Evolutionary conservation across 2,888 invertebrate species (phyloP).

Genomic region (Clusia tigrina): DNA sequence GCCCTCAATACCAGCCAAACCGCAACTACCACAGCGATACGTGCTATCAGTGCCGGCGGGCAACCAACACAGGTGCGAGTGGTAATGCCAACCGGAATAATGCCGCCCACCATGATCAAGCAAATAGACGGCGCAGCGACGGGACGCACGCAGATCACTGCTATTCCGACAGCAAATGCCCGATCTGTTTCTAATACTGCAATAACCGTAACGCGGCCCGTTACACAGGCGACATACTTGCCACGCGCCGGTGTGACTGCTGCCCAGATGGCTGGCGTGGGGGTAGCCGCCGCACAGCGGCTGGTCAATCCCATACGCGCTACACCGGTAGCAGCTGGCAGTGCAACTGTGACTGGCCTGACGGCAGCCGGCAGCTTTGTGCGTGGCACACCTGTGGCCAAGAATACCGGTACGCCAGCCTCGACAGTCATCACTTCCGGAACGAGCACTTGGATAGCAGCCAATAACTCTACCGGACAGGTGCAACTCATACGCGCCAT

Average conservation of each 20-base stretch:
- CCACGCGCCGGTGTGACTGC: constrained; percentile 61
- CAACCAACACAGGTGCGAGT: constrained; percentile 62
- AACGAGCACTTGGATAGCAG: constrained; percentile 61
- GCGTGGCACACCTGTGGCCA: constrained; percentile 47
- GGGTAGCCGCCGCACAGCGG: constrained; percentile 51
- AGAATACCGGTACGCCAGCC: constrained; percentile 49
- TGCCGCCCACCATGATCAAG: constrained; percentile 67
- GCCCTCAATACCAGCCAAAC: constrained; percentile 50
- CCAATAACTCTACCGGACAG: constrained; percentile 56
- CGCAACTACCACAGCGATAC: constrained; percentile 47
- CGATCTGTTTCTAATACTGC: constrained; percentile 64
- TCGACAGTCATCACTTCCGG: constrained; percentile 62
- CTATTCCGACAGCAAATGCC: constrained; percentile 55
- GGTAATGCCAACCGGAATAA: constrained; percentile 60
- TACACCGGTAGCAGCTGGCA: constrained; percentile 47
- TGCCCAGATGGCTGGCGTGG: constrained; percentile 54
- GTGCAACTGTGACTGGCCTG: constrained; percentile 48
- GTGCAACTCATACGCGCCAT: constrained; percentile 63
- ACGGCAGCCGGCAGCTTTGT: constrained; percentile 57
- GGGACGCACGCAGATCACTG: constrained; percentile 62
- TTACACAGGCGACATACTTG: constrained; percentile 60
- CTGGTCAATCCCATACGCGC: constrained; percentile 59
- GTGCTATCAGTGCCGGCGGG: constrained; percentile 47
- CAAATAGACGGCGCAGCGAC: constrained; percentile 62
- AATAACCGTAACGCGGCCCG: constrained; percentile 62